phyloP scores from a whole-genome alignment of 2,888 invertebrate species.

The Tribolium freemani region DNA sequence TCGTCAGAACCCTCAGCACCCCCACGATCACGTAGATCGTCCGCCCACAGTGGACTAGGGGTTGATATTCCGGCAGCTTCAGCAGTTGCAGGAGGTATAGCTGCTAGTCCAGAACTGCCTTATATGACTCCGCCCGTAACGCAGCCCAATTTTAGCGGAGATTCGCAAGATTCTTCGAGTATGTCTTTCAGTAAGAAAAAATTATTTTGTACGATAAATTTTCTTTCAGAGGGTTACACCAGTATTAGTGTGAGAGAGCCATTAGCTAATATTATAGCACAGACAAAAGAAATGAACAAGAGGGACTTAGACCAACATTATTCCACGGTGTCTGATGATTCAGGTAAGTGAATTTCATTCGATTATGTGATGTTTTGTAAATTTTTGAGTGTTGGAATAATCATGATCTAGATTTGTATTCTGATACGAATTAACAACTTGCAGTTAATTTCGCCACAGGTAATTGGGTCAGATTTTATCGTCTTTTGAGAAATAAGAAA shows the following conservation, averaged over 20 bases:
- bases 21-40: slow-evolving; percentile 69
- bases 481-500: too few relatives aligned
- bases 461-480: too few relatives aligned
- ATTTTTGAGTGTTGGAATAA: background rate
- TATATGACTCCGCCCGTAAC: slow-evolving; percentile 88
- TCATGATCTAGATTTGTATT: background rate
- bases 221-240: slow-evolving; percentile 85
- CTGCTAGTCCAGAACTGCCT: slow-evolving; percentile 89
- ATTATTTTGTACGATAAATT: slow-evolving; percentile 1
- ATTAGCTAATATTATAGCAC: slow-evolving; percentile 82
- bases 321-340: slow-evolving; percentile 93
- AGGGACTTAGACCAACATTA: slow-evolving; percentile 78
- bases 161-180: slow-evolving; percentile 92
- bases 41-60: slow-evolving; percentile 69
- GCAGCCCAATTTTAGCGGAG: slow-evolving; percentile 83
- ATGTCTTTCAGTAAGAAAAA: slow-evolving; percentile 58
- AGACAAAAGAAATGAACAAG: slow-evolving; percentile 70
- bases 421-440: background rate
- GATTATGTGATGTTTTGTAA: background rate
- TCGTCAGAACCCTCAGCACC: slow-evolving; percentile 67
- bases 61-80: slow-evolving; percentile 86
- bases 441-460: background rate
- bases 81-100: slow-evolving; percentile 87
- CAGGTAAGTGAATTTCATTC: slow-evolving; percentile 71
- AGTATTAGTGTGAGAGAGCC: slow-evolving; percentile 93